Conservation (phyloP, 2,797 vertebrate species). For the Scarus forsteni region DNA sequence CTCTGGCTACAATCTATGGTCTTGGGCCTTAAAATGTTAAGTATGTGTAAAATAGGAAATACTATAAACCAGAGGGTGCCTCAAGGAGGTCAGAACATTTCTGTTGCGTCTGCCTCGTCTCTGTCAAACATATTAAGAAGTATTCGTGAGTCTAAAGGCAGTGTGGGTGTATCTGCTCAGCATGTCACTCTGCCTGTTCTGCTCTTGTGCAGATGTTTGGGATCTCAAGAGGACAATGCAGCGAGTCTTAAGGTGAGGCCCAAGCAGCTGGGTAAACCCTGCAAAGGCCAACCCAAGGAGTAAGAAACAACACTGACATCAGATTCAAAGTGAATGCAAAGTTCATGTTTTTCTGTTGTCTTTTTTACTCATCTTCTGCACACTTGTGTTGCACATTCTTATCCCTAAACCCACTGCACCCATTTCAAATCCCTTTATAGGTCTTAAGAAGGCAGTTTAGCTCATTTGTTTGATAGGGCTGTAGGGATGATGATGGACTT, state of each 20-base stretch:
- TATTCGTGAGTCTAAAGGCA: conserved; percentile 18
- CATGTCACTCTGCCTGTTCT: conserved; percentile 6
- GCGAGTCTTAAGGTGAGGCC: neutral
- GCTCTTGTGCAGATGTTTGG: conserved; percentile 9
- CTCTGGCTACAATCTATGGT: too few relatives aligned
- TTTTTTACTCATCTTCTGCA: neutral
- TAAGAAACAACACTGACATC: neutral
- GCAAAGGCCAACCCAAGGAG: conserved; percentile 10
- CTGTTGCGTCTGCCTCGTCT: conserved; percentile 31
- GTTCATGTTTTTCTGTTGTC: too few relatives aligned
- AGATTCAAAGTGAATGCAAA: neutral
- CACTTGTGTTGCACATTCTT: neutral
- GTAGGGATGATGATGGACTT: too few relatives aligned
- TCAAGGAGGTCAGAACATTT: conserved; percentile 5
- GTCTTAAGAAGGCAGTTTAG: too few relatives aligned
- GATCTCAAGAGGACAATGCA: neutral
- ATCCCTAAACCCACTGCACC: neutral
- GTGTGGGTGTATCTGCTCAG: neutral
- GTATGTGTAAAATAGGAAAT: conserved; percentile 9
- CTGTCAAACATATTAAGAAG: conserved; percentile 21
- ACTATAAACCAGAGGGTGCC: conserved; percentile 9
- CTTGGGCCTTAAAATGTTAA: too few relatives aligned
- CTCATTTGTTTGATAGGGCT: too few relatives aligned
- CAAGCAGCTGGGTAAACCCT: conserved; percentile 12
- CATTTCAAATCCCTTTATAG: neutral